Evolutionary conservation across 2,797 vertebrate species (phyloP).

Genomic region (Chaunax sp.): DNA sequence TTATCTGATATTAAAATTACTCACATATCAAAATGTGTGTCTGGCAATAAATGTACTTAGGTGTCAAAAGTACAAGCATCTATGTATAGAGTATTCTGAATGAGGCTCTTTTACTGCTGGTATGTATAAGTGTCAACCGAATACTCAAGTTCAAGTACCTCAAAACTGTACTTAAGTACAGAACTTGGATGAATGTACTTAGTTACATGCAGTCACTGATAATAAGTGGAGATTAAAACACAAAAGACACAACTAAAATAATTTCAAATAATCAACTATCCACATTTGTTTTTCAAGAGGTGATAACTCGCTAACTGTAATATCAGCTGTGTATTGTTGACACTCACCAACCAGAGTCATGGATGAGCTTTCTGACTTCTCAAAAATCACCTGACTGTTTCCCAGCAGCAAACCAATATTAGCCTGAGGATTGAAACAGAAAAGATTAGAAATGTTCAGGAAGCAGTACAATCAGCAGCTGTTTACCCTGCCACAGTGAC

Average conservation of each 20-base stretch:
- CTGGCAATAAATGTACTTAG: too few relatives aligned
- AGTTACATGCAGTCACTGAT: too few relatives aligned
- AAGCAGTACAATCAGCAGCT: not conserved
- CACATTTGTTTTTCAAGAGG: not conserved
- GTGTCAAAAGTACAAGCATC: too few relatives aligned
- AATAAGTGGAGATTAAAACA: not conserved
- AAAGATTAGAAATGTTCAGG: not conserved
- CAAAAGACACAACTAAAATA: not conserved
- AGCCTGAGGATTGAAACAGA: constrained; percentile 77
- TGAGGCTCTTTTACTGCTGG: too few relatives aligned
- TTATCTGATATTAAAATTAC: too few relatives aligned
- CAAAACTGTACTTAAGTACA: too few relatives aligned
- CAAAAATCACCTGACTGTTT: constrained; percentile 96
- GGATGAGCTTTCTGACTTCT: constrained; percentile 94
- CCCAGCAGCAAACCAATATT: constrained; percentile 90
- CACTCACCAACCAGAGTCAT: constrained; percentile 92
- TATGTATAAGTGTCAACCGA: too few relatives aligned
- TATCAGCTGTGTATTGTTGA: not conserved
- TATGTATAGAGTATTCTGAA: too few relatives aligned
- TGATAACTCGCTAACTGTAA: not conserved
- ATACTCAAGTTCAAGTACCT: too few relatives aligned
- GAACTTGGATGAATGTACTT: too few relatives aligned
- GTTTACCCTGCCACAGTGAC: not conserved
- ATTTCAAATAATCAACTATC: not conserved
- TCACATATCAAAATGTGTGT: too few relatives aligned